Evolutionary conservation across 1,140 invertebrate genomes (phyloP).

Genomic region (Pseudomyrmex pallidus): DNA sequence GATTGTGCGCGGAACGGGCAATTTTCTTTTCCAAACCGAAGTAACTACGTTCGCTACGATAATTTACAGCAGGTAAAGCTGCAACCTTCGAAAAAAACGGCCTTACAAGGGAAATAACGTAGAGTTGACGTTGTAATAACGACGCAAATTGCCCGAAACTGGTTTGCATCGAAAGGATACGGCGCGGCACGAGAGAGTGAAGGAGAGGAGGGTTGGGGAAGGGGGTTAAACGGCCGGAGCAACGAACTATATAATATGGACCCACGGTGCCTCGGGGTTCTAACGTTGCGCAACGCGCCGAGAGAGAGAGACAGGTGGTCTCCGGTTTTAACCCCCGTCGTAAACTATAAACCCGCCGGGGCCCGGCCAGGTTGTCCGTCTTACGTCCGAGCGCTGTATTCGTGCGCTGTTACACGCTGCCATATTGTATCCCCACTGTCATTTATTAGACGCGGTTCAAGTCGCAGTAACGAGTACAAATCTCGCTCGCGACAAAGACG

Average conservation of each 20-base stretch:
- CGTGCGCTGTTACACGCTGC: conserved; percentile 2
- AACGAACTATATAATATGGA: conserved; percentile 60
- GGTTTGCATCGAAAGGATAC: conserved; percentile 36
- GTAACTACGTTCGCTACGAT: not conserved
- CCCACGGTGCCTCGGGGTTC: conserved; percentile 69
- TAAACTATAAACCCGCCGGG: conserved; percentile 35
- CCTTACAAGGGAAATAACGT: not conserved
- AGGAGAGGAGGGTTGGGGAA: too few relatives aligned
- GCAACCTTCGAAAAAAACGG: not conserved
- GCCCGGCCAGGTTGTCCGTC: conserved; percentile 40
- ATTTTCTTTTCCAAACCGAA: not conserved
- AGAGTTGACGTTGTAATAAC: conserved; percentile 15
- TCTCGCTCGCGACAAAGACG: conserved; percentile 17
- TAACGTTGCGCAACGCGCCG: conserved; percentile 71
- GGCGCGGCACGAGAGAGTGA: conserved; percentile 5
- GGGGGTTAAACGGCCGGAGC: conserved; percentile 36
- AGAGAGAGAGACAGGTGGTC: conserved; percentile 68
- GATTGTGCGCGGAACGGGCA: not conserved
- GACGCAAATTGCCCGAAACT: conserved; percentile 45
- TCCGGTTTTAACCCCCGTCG: conserved; percentile 58
- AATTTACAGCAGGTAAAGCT: conserved; percentile 12
- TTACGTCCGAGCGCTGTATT: conserved; percentile 25
- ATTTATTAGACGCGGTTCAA: not conserved
- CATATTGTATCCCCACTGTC: conserved; percentile 12
- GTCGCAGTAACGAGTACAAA: not conserved